Percentiles rank a stretch among this genome's conserved stretches.
phyloP scores from a whole-genome alignment of 1,140 invertebrate genomes.

The Harpegnathos saltator region DNA sequence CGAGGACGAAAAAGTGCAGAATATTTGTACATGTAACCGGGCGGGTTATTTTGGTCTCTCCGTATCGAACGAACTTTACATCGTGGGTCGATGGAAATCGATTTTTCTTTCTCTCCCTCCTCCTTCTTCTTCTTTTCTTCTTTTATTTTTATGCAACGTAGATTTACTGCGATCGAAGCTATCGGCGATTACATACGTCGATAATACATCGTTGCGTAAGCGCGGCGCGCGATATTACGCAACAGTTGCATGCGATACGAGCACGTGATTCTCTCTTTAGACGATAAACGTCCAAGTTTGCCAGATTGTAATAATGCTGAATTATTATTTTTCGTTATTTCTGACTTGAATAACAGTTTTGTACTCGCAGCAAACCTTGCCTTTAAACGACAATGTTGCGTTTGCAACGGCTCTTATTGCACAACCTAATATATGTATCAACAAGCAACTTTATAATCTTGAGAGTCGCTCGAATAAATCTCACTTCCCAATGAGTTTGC shows the following conservation, averaged over 20 bases:
- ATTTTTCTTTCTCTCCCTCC: no score
- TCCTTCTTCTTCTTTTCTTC: no score
- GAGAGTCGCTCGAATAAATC: slow-evolving; percentile 11
- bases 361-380: slow-evolving; percentile 34
- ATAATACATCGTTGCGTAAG: not conserved
- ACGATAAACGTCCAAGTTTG: slow-evolving; percentile 41
- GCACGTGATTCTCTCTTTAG: slow-evolving; percentile 1
- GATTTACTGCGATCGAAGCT: slow-evolving; percentile 9
- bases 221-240: not conserved
- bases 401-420: slow-evolving; percentile 20
- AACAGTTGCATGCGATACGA: not conserved
- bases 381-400: not conserved
- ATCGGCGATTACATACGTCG: slow-evolving; percentile 1
- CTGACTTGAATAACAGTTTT: slow-evolving; percentile 39
- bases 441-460: not conserved
- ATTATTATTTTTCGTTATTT: slow-evolving; percentile 49
- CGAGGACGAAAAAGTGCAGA: not conserved
- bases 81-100: no score
- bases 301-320: slow-evolving; percentile 30
- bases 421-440: slow-evolving; percentile 25
- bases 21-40: not conserved
- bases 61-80: not conserved
- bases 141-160: not conserved
- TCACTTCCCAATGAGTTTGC: not conserved
- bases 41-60: not conserved